Conservation (phyloP, 2,113 vertebrate species). For the Saiga tatarica region DNA sequence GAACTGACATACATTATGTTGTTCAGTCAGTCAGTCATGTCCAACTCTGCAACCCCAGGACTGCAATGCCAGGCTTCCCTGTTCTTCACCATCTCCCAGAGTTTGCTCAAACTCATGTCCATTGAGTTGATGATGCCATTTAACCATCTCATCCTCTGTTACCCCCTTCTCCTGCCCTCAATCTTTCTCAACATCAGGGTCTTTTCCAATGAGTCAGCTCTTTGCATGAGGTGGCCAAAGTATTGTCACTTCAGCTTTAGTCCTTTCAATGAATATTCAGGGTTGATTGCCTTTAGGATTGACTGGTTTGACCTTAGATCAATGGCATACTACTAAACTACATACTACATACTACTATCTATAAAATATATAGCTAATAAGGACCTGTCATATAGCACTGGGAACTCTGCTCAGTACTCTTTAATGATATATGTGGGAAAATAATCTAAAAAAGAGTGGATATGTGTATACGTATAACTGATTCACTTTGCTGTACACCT, state of each 20-base stretch:
- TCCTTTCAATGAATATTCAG: neutral
- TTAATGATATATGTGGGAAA: neutral
- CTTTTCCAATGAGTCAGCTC: neutral
- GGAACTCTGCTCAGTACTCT: neutral
- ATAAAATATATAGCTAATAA: neutral
- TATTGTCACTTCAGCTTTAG: neutral
- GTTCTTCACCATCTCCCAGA: neutral
- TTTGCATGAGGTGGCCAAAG: neutral
- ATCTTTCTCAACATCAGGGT: neutral
- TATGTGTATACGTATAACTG: neutral
- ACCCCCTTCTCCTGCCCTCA: neutral
- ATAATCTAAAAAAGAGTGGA: neutral
- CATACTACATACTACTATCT: neutral
- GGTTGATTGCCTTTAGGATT: neutral
- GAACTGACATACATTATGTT: neutral
- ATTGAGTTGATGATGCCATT: neutral
- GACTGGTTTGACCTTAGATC: neutral
- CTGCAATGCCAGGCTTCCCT: neutral
- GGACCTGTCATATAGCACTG: neutral
- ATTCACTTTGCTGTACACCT: neutral
- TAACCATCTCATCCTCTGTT: neutral
- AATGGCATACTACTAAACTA: neutral
- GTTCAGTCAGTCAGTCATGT: neutral
- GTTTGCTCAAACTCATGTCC: neutral
- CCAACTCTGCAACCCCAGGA: neutral